Base-by-base conservation (phyloP, 2,113 vertebrate species). In the Terrapene triunguis region DNA sequence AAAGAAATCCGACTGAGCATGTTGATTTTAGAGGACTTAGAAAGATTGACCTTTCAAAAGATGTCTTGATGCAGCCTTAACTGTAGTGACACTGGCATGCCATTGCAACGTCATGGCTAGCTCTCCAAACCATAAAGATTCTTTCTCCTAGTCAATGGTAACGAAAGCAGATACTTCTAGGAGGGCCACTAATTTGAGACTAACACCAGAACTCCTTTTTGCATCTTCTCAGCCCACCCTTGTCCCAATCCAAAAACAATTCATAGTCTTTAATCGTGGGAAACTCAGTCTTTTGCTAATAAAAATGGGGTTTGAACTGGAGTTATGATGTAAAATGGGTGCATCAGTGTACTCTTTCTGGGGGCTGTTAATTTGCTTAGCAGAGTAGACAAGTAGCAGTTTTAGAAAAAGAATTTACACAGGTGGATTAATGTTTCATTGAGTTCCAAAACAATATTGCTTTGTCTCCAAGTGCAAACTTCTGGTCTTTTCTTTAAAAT, bases 241-340 rank as follows among this genome's bases (percentile, higher is more conserved):
- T 85, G 6, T 14, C 92, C 44, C 25, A n/a, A 48, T 85, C 32
- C 42, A 32, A 32, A 10, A 87, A 55, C 21, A 1, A 0, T 51
- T 54, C 3, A 35, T 35, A 35, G 6, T 35, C 3, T 72, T 38
- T 48, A 38, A 1, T 79, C 84, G n/a, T 83, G 8, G 8, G 35
- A 94, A 85, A 50, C 55, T 96, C 72, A 62, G 24, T 69, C 83
- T 82, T 38, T 48, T n/a, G 11, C 76, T 84, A 62, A 80, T 76
- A 80, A 92, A 90, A 87, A 3, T 55, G 54, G 82, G 9, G 93
- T 87, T 51, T 78, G 25, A 76, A 76, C 47, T 83, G 32, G 42
- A n/a, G 44, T 89, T 10, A 14, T 1, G 2, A 22, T 85, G 38
- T 38, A n/a, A 59, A 55, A 7, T 35, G 7, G 50, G 79, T 21